Evolutionary conservation across 2,797 vertebrate species (phyloP).

Genomic region (Mallotus villosus): DNA sequence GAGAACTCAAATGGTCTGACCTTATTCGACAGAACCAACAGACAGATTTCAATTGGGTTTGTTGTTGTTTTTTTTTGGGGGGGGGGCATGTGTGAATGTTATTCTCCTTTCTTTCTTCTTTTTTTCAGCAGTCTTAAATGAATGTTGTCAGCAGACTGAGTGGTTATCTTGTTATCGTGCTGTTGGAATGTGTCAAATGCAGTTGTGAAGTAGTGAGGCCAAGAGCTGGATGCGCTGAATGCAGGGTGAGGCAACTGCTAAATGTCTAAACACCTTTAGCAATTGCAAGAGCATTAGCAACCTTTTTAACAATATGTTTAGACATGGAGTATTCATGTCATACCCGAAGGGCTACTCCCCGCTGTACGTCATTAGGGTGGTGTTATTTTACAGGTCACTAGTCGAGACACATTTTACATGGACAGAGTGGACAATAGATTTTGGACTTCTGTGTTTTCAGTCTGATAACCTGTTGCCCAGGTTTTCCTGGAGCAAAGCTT

Average conservation of each 20-base stretch:
- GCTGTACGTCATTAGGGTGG: neutral
- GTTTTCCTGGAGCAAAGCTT: too few species aligned
- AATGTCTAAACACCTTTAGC: constrained; percentile 5
- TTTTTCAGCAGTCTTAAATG: neutral
- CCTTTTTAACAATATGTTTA: constrained; percentile 5
- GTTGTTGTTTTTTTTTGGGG: too few species aligned
- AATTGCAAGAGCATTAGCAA: neutral
- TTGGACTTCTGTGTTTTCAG: constrained; percentile 3
- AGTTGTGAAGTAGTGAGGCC: neutral
- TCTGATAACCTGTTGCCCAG: neutral
- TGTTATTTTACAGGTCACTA: constrained; percentile 7
- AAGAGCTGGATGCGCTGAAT: neutral
- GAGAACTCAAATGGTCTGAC: too few species aligned
- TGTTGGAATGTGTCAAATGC: constrained; percentile 12
- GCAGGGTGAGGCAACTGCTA: constrained; percentile 6
- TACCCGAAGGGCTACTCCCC: neutral
- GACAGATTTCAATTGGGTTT: too few species aligned
- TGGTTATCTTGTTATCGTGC: neutral
- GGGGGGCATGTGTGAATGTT: too few species aligned
- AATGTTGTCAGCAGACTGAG: neutral
- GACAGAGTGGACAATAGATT: constrained; percentile 2
- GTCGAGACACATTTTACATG: neutral
- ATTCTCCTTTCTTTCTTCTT: too few species aligned
- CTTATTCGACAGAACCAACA: too few species aligned
- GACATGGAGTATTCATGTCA: constrained; percentile 4